phyloP scores from a whole-genome alignment of 2,888 invertebrate species.

The Pachliopta kotzebuea region DNA sequence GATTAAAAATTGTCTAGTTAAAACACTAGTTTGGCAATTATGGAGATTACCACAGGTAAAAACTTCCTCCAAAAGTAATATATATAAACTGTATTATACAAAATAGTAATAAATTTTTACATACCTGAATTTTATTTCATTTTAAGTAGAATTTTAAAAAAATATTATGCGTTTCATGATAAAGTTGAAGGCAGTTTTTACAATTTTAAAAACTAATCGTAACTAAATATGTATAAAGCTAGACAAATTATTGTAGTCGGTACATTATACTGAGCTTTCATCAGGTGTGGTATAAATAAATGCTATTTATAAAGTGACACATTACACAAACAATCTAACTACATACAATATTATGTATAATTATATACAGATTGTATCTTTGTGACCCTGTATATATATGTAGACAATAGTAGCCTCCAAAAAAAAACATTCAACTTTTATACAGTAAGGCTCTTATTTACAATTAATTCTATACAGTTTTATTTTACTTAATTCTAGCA shows the following conservation, averaged over 20 bases:
- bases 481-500: conserved; percentile 44
- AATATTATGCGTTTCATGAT: conserved; percentile 32
- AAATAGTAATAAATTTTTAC: background rate
- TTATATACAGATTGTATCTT: conserved; percentile 58
- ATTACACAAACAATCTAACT: conserved; percentile 39
- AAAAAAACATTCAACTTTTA: conserved; percentile 47
- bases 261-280: conserved; percentile 68
- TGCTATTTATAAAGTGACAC: conserved; percentile 49
- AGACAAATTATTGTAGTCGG: conserved; percentile 40
- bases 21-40: conserved; percentile 77
- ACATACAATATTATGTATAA: conserved; percentile 53
- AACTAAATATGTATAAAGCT: conserved; percentile 29
- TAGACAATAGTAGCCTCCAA: conserved; percentile 66
- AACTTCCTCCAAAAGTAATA: conserved; percentile 16
- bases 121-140: background rate
- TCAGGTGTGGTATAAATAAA: conserved; percentile 76
- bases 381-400: conserved; percentile 67
- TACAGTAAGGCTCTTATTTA: conserved; percentile 59
- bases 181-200: conserved; percentile 34
- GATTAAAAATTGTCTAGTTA: conserved; percentile 26
- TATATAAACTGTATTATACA: background rate
- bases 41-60: conserved; percentile 78
- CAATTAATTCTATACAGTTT: conserved; percentile 47
- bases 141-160: background rate
- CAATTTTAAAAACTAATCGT: conserved; percentile 31